These are phyloP conservation scores for Numenius arquata DNA, from an alignment of 2,113 vertebrate genomes.

Conservation along the genomic window DNA sequence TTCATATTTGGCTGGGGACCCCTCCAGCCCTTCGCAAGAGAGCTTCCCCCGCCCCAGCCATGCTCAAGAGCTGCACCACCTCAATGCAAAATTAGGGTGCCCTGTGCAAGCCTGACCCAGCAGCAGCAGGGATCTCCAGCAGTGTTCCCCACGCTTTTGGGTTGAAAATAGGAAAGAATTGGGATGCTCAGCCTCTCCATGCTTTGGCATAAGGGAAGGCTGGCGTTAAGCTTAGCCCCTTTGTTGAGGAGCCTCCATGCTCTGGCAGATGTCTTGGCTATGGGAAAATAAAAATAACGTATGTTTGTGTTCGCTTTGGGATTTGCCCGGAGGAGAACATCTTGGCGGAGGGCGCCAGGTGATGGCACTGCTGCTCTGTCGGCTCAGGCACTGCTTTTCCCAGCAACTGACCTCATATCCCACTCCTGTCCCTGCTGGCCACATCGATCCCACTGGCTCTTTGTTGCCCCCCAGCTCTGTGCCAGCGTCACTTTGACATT, in stretches of 20 bases:
- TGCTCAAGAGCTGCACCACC: too few species aligned
- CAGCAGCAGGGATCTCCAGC: rapidly evolving
- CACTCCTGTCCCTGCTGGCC: neutral
- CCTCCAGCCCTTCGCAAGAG: neutral
- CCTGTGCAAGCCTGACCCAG: neutral
- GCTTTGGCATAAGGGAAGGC: neutral
- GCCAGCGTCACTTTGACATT: neutral
- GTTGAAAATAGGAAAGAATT: neutral
- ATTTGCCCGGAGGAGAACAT: neutral
- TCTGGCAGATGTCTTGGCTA: neutral
- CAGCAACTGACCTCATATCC: neutral
- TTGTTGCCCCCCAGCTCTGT: neutral
- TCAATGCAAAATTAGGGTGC: neutral
- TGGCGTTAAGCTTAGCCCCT: neutral
- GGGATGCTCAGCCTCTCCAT: neutral
- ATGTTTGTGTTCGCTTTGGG: neutral
- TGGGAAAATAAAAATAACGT: rapidly evolving
- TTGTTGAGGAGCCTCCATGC: rapidly evolving
- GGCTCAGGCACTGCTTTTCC: neutral
- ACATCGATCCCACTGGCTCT: neutral
- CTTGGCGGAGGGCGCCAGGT: neutral
- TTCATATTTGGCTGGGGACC: rapidly evolving
- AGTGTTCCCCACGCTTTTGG: rapidly evolving
- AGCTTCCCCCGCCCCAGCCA: neutral
- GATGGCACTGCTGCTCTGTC: neutral